Evolutionary conservation across 2,888 invertebrate species (phyloP), one percentile per base, ranked within the genome.

Genomic region (Quadroppia sp.): DNA sequence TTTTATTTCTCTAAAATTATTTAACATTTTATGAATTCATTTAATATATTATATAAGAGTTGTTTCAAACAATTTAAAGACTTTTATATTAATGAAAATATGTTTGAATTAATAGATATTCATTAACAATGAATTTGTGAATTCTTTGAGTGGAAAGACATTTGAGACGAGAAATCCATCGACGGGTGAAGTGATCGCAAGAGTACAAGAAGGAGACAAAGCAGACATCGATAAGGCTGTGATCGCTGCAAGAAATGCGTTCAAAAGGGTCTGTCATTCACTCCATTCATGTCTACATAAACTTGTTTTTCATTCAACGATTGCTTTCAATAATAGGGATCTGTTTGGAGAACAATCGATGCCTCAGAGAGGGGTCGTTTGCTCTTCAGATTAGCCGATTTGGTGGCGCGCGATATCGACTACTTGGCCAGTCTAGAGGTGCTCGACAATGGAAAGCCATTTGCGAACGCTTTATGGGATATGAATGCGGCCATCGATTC

Each of bases 51-150:
- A n/a, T n/a, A n/a, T n/a, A n/a, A n/a, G n/a, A n/a, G n/a, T n/a
- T n/a, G n/a, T n/a, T n/a, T n/a, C n/a, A n/a, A n/a, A n/a, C n/a
- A n/a, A n/a, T n/a, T n/a, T n/a, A n/a, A n/a, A n/a, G n/a, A n/a
- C n/a, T n/a, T n/a, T n/a, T n/a, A n/a, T n/a, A n/a, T n/a, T n/a
- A n/a, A n/a, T n/a, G n/a, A n/a, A n/a, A n/a, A n/a, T n/a, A n/a
- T n/a, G n/a, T n/a, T n/a, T 40, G n/a, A n/a, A n/a, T n/a, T 40
- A 13, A 40, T 40, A 40, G 40, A 6, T 40, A 9, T 98, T 98
- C 82, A 94, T 97, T 80, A 93, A 98, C 85, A 98, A 98, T 83
- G 95, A 97, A 83, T 99, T 92, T 91, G 89, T 90, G 80, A 88
- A 94, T 81, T 86, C 95, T 0, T 87, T 86, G 30, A 91, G 89